Conservation (phyloP, 2,888 invertebrate genomes). For the Xylocampa areola region DNA sequence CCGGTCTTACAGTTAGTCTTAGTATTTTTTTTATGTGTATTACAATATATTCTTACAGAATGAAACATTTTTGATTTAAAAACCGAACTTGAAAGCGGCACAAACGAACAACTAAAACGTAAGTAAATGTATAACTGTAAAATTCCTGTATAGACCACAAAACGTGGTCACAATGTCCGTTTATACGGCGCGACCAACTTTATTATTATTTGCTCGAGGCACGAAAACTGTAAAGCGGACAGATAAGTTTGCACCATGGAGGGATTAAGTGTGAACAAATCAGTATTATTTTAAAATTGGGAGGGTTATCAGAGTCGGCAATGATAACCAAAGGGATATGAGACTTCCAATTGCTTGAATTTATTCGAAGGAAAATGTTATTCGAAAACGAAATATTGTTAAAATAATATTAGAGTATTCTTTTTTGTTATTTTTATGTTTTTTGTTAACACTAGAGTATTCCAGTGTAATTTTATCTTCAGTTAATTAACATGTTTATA, state of each 20-base stretch:
- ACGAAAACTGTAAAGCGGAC: slow-evolving; percentile 75
- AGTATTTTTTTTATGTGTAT: too few relatives aligned
- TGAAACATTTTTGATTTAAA: neutral
- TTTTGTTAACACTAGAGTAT: too few relatives aligned
- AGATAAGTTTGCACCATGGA: slow-evolving; percentile 72
- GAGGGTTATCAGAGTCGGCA: slow-evolving; percentile 24
- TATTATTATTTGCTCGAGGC: slow-evolving; percentile 78
- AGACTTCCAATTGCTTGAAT: slow-evolving; percentile 10
- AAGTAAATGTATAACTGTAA: slow-evolving; percentile 59
- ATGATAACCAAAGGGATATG: slow-evolving; percentile 12
- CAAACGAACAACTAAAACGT: slow-evolving; percentile 41
- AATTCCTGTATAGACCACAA: slow-evolving; percentile 63
- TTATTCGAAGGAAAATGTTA: slow-evolving; percentile 12
- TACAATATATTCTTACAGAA: neutral
- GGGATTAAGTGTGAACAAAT: slow-evolving; percentile 54
- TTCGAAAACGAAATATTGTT: slow-evolving; percentile 7
- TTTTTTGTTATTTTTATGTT: too few relatives aligned
- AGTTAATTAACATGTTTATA: too few relatives aligned
- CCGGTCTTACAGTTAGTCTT: too few relatives aligned
- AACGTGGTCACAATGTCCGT: slow-evolving; percentile 68
- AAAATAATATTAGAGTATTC: neutral
- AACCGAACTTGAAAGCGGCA: slow-evolving; percentile 46
- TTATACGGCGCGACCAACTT: slow-evolving; percentile 69
- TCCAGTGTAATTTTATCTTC: too few relatives aligned
- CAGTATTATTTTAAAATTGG: slow-evolving; percentile 49